phyloP scores from a whole-genome alignment of 2,797 vertebrate genomes.

The Scolopax rusticola region DNA sequence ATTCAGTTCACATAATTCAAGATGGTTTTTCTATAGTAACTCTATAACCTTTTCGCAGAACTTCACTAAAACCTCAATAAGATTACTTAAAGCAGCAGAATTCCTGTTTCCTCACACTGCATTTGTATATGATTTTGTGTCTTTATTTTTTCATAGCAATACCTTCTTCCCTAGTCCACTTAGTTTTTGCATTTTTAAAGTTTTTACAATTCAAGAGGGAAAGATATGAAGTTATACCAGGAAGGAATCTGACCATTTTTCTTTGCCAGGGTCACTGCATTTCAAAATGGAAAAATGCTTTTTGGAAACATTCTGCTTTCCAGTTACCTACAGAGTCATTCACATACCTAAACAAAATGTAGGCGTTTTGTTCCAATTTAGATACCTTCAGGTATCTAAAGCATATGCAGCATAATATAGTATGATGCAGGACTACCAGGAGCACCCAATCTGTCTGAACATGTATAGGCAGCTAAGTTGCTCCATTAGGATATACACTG shows the following conservation, averaged over 20 bases:
- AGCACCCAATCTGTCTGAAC: background rate
- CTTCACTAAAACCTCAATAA: background rate
- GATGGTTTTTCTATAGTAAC: background rate
- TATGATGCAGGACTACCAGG: background rate
- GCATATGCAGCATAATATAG: background rate
- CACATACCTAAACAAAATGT: accelerated
- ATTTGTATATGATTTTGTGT: background rate
- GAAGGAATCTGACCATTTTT: background rate
- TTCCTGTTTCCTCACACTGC: background rate
- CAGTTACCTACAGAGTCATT: background rate
- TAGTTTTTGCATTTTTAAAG: background rate
- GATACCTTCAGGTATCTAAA: background rate
- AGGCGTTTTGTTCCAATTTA: background rate
- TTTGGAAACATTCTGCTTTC: background rate
- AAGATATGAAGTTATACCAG: background rate
- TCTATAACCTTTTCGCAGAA: background rate
- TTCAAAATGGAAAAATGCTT: background rate
- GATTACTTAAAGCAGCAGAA: background rate
- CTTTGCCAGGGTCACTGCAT: background rate
- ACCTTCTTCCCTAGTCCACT: background rate
- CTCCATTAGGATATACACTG: background rate
- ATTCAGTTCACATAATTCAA: background rate
- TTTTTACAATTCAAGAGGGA: background rate
- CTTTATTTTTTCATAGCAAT: background rate
- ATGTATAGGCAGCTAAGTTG: background rate